phyloP scores from a whole-genome alignment of 2,888 invertebrate genomes.

The Synergus umbraculus region DNA sequence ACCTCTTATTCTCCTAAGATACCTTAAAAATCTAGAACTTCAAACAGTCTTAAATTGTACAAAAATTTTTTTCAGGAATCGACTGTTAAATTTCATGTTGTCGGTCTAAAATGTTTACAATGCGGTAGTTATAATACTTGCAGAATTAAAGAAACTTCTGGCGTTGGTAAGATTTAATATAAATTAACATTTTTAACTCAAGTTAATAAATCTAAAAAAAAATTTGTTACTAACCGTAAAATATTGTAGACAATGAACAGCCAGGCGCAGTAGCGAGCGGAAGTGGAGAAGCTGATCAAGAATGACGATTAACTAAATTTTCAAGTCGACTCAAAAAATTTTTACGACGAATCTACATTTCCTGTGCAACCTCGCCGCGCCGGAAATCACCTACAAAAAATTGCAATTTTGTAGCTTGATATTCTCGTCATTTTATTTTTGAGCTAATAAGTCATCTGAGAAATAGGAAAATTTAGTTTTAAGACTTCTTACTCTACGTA shows the following conservation, averaged over 20 bases:
- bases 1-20: not conserved
- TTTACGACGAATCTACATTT: not conserved
- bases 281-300: slow-evolving; percentile 33
- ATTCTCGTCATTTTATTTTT: not conserved
- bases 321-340: not conserved
- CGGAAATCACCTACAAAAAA: slow-evolving; percentile 8
- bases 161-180: slow-evolving; percentile 63
- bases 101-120: slow-evolving; percentile 90
- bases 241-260: slow-evolving; percentile 7
- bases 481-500: not conserved
- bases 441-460: not conserved
- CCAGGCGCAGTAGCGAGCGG: slow-evolving; percentile 24
- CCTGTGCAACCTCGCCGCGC: not conserved
- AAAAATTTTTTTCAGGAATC: slow-evolving; percentile 82
- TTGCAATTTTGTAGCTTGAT: slow-evolving; percentile 2
- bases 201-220: not conserved
- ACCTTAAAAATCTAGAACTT: slow-evolving; percentile 4
- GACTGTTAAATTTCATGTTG: slow-evolving; percentile 90
- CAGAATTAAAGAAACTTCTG: slow-evolving; percentile 84
- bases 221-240: not conserved
- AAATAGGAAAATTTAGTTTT: slow-evolving; percentile 21
- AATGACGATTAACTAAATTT: slow-evolving; percentile 6
- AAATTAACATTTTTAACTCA: not conserved
- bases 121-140: slow-evolving; percentile 96
- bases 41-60: not conserved